phyloP scores from a whole-genome alignment of 1,140 invertebrate genomes.

The Drosophila punjabiensis region DNA sequence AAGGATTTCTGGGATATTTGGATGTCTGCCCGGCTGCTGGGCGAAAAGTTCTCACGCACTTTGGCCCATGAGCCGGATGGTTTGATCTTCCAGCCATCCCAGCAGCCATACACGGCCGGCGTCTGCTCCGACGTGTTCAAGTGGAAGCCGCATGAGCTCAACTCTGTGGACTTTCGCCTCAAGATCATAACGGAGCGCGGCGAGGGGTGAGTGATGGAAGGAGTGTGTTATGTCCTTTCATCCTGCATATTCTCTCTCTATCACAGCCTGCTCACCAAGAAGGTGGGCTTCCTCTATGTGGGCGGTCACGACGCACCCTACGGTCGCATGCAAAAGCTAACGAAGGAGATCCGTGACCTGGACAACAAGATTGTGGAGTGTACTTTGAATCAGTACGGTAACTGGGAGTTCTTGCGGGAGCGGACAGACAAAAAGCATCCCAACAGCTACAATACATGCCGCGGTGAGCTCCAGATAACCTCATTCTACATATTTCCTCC shows the following conservation, averaged over 20 bases:
- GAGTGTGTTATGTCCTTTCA: not conserved
- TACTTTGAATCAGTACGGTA: slow-evolving; percentile 88
- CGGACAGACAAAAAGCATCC: slow-evolving; percentile 99
- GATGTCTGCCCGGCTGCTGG: slow-evolving; percentile 89
- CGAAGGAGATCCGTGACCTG: slow-evolving; percentile 91
- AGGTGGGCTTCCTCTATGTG: slow-evolving; percentile 93
- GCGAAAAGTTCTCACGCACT: slow-evolving; percentile 94
- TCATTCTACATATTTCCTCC: too few relatives aligned
- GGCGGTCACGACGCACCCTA: slow-evolving; percentile 90
- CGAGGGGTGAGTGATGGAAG: slow-evolving; percentile 86
- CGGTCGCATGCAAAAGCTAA: slow-evolving; percentile 89
- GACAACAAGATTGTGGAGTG: slow-evolving; percentile 99
- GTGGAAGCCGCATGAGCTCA: slow-evolving; percentile 98
- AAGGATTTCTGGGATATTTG: slow-evolving; percentile 96
- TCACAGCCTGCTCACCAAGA: slow-evolving; percentile 86
- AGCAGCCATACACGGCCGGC: slow-evolving; percentile 94
- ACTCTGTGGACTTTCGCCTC: slow-evolving; percentile 98
- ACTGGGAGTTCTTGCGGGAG: slow-evolving; percentile 98
- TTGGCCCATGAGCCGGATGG: slow-evolving; percentile 98
- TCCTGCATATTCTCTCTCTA: not conserved
- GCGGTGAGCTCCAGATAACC: slow-evolving; percentile 86
- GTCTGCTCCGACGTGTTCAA: slow-evolving; percentile 95
- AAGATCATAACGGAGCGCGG: slow-evolving; percentile 91
- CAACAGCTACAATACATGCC: slow-evolving; percentile 94
- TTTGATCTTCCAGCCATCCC: slow-evolving; percentile 97